Percentiles rank a stretch among this genome's conserved stretches.
Evolutionary conservation across 1,140 invertebrate species (phyloP).

Genomic region (Papilio machaon): DNA sequence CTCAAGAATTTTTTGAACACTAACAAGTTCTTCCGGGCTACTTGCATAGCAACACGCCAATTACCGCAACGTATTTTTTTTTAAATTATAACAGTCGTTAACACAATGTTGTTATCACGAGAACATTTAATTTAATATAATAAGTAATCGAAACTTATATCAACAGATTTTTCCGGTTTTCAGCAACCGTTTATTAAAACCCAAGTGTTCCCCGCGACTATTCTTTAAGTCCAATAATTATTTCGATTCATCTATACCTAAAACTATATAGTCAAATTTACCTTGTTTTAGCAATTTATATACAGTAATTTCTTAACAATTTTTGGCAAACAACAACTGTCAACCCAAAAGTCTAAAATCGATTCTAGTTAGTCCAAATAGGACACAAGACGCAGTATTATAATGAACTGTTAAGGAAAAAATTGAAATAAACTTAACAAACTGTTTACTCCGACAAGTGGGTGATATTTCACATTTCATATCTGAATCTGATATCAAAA

Average conservation of each 20-base stretch:
- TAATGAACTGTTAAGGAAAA: neutral
- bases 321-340: neutral
- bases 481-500: conserved; percentile 23
- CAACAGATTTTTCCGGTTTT: neutral
- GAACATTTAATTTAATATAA: neutral
- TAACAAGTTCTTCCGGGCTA: neutral
- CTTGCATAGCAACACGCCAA: neutral
- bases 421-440: neutral
- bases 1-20: neutral
- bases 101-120: neutral
- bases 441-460: neutral
- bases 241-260: neutral
- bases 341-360: neutral
- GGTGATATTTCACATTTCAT: neutral
- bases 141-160: neutral
- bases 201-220: neutral
- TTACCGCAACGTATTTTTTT: neutral
- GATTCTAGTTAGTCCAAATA: neutral
- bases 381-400: neutral
- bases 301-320: neutral
- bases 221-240: neutral
- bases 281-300: neutral
- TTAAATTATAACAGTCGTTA: neutral
- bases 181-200: neutral
- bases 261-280: neutral